Conservation (phyloP, 2,888 invertebrate species). For the Bugulina stolonifera region DNA sequence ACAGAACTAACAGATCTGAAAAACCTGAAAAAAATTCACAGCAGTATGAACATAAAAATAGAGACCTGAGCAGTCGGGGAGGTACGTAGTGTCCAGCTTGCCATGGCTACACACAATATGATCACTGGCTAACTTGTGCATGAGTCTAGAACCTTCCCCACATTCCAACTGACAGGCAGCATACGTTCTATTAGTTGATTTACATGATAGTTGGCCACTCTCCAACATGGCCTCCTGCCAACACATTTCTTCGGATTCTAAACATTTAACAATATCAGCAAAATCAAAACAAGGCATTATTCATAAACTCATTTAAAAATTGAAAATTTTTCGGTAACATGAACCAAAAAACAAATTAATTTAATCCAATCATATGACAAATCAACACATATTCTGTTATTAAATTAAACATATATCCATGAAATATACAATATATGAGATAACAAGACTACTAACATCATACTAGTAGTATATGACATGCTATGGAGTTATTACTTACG, state of each 20-base stretch:
- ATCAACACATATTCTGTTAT: no score
- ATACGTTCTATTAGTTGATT: not conserved
- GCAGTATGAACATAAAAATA: not conserved
- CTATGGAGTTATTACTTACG: constrained; percentile 35
- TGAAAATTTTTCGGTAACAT: no score
- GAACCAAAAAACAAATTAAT: no score
- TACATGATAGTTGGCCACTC: not conserved
- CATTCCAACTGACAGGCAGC: not conserved
- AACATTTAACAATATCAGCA: no score
- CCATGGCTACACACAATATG: not conserved
- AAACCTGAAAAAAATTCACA: not conserved
- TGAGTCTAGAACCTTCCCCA: not conserved
- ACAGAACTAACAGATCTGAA: no score
- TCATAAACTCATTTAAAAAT: no score
- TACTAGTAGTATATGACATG: no score
- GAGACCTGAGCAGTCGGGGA: constrained; percentile 20
- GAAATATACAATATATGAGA: no score
- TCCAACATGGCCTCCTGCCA: not conserved
- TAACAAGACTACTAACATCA: no score
- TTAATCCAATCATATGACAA: no score
- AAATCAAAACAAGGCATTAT: no score
- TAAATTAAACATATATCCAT: no score
- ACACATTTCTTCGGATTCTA: not conserved
- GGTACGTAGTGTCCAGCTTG: not conserved
- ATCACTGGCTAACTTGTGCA: not conserved